Conservation (phyloP, 2,113 vertebrate species). For the Apus apus region DNA sequence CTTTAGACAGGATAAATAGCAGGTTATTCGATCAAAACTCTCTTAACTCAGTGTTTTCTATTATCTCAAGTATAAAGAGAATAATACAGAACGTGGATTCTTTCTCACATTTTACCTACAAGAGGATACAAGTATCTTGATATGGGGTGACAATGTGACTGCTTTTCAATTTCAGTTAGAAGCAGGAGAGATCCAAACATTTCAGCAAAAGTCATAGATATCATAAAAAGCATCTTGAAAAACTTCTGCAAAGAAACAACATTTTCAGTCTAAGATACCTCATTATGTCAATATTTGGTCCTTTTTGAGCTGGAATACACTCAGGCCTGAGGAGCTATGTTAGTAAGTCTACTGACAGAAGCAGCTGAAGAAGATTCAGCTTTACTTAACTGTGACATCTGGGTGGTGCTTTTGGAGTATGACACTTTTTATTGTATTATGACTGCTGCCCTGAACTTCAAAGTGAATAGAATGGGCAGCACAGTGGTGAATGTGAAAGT, state of each 20-base stretch:
- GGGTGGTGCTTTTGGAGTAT: neutral
- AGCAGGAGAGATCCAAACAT: neutral
- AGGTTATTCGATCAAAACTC: neutral
- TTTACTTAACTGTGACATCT: neutral
- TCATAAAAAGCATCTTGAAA: neutral
- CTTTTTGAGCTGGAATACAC: neutral
- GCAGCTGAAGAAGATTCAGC: neutral
- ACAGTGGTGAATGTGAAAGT: neutral
- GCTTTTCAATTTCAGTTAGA: neutral
- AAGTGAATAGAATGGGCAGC: neutral
- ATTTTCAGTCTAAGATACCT: neutral
- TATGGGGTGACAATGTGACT: neutral
- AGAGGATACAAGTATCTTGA: neutral
- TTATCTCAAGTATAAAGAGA: neutral
- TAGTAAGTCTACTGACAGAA: neutral
- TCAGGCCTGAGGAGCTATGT: neutral
- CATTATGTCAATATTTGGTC: neutral
- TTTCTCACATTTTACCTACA: neutral
- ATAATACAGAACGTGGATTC: neutral
- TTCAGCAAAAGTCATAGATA: neutral
- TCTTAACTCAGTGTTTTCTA: neutral
- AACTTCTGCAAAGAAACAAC: neutral
- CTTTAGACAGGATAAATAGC: neutral
- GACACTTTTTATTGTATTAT: neutral
- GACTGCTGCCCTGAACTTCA: neutral